A percentile compares a stretch with the other conserved stretches of the same genome.
Evolutionary conservation across 2,113 vertebrate species (phyloP).

Genomic region (Protomyctophum bolini): DNA sequence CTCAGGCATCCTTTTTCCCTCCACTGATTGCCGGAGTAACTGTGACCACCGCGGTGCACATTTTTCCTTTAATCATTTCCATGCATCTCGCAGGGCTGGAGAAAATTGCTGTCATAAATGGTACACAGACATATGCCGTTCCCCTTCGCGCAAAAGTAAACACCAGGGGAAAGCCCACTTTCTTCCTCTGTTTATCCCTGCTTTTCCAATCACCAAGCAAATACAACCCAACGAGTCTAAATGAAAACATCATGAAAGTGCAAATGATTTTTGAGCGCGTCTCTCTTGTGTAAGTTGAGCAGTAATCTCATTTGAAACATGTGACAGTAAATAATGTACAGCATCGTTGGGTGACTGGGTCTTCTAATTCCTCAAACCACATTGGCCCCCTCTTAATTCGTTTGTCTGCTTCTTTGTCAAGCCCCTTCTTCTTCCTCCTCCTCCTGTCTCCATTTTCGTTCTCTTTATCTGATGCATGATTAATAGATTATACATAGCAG

Average conservation of each 20-base stretch:
- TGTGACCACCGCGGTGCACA: slow-evolving; percentile 59
- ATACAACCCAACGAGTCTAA: slow-evolving; percentile 54
- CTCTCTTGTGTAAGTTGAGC: slow-evolving; percentile 26
- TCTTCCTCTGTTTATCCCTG: slow-evolving; percentile 54
- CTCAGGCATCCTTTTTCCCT: slow-evolving; percentile 29
- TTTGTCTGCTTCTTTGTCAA: background rate
- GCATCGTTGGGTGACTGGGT: slow-evolving; percentile 29
- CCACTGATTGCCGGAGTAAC: slow-evolving; percentile 64
- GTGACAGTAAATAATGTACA: slow-evolving; percentile 48
- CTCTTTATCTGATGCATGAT: no score
- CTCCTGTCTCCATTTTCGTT: no score
- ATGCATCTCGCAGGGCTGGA: slow-evolving; percentile 56
- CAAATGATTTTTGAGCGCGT: slow-evolving; percentile 58
- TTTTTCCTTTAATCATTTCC: slow-evolving; percentile 73
- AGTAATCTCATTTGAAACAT: slow-evolving; percentile 45
- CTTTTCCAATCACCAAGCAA: slow-evolving; percentile 66
- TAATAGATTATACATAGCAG: no score
- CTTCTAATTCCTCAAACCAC: slow-evolving; percentile 53
- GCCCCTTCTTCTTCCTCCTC: background rate
- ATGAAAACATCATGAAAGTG: slow-evolving; percentile 66
- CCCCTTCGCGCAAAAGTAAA: slow-evolving; percentile 62
- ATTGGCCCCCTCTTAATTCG: slow-evolving; percentile 12
- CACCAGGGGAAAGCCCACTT: slow-evolving; percentile 49
- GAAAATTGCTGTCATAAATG: slow-evolving; percentile 66
- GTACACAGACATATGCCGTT: slow-evolving; percentile 50